Conservation (phyloP, 2,113 vertebrate species). For the Scomber scombrus region DNA sequence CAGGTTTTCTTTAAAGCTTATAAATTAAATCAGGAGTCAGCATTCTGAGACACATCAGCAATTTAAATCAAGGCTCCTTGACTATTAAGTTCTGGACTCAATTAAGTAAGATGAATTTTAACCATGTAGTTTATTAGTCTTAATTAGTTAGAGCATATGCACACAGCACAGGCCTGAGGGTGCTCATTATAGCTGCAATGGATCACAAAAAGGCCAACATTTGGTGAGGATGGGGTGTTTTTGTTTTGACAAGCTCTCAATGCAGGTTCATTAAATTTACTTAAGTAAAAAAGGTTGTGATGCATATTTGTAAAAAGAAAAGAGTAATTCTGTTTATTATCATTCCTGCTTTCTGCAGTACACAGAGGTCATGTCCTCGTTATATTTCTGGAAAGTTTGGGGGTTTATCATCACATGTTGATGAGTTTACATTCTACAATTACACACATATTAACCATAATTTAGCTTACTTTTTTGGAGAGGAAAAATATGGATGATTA, state of each 20-base stretch:
- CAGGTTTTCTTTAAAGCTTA: not conserved
- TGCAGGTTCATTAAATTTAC: not conserved
- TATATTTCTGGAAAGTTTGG: too few relatives aligned
- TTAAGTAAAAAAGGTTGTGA: too few relatives aligned
- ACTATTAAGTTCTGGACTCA: not conserved
- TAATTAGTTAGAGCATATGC: constrained; percentile 12
- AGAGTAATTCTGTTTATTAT: too few relatives aligned
- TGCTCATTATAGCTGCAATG: constrained; percentile 24
- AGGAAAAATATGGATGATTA: too few relatives aligned
- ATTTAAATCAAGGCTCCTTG: not conserved
- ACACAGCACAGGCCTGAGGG: not conserved
- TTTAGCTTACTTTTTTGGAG: too few relatives aligned
- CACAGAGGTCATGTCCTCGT: too few relatives aligned
- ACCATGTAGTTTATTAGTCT: not conserved
- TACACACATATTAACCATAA: too few relatives aligned
- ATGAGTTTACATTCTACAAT: too few relatives aligned
- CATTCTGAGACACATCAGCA: not conserved
- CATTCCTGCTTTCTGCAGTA: too few relatives aligned
- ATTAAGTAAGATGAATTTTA: constrained; percentile 13
- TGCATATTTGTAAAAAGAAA: too few relatives aligned
- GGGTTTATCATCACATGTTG: too few relatives aligned
- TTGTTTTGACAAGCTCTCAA: not conserved
- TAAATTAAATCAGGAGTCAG: not conserved
- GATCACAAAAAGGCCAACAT: constrained; percentile 1
- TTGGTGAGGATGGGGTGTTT: not conserved